Conservation (phyloP, 2,797 vertebrate species). For the Choloepus didactylus region DNA sequence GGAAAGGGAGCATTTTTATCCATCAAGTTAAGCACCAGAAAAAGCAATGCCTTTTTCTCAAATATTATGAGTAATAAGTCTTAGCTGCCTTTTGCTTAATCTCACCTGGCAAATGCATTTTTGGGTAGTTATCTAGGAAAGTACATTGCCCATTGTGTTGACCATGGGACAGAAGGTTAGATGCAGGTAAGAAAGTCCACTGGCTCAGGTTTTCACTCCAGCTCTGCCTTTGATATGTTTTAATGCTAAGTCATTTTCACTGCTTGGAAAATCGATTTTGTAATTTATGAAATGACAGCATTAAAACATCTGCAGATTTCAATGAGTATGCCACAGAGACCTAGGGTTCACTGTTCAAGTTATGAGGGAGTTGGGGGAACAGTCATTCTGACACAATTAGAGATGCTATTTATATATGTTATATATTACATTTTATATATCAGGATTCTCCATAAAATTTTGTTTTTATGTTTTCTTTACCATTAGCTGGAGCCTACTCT, state of each 20-base stretch:
- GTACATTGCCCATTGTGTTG: background rate
- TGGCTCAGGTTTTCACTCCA: background rate
- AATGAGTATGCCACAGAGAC: too few relatives aligned
- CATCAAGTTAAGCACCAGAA: background rate
- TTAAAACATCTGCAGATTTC: slow-evolving; percentile 2
- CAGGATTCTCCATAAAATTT: too few relatives aligned
- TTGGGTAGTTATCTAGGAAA: background rate
- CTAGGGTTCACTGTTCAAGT: background rate
- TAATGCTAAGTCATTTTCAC: background rate
- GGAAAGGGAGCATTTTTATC: background rate
- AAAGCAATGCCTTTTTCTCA: background rate
- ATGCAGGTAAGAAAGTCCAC: background rate
- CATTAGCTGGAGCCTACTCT: rapidly evolving
- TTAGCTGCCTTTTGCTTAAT: slow-evolving; percentile 5
- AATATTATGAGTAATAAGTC: background rate
- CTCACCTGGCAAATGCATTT: background rate
- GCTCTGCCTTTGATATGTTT: background rate
- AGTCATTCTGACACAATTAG: background rate
- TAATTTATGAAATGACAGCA: background rate
- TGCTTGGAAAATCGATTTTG: background rate
- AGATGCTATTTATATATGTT: background rate
- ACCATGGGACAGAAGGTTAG: background rate
- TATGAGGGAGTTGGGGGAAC: background rate
- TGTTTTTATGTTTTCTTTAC: too few relatives aligned
- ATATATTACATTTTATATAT: background rate